Conservation (phyloP, 2,888 invertebrate genomes). For the Idaea aversata region DNA sequence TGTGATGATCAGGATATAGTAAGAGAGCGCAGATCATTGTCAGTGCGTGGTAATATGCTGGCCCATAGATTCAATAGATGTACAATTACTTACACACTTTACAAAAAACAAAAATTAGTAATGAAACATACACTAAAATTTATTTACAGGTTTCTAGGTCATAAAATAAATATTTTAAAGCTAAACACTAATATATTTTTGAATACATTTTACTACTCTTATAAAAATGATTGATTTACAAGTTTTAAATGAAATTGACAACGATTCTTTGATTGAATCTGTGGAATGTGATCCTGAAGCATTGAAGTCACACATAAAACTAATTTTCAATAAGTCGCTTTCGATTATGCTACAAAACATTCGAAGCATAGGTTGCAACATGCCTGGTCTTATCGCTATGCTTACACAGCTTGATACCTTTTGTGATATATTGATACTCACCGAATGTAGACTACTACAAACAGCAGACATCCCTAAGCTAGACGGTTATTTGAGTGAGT, state of each 20-base stretch:
- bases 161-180: too few relatives aligned
- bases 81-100: too few relatives aligned
- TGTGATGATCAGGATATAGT: too few relatives aligned
- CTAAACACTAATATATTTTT: too few relatives aligned
- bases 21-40: too few relatives aligned
- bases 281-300: background rate
- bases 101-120: too few relatives aligned
- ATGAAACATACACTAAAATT: too few relatives aligned
- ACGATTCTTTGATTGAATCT: background rate
- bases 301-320: background rate
- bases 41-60: too few relatives aligned
- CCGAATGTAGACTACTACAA: conserved; percentile 10
- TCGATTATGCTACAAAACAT: conserved; percentile 8
- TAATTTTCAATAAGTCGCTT: background rate
- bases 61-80: too few relatives aligned
- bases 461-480: background rate
- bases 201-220: conserved; percentile 2
- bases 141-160: too few relatives aligned
- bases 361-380: conserved; percentile 8
- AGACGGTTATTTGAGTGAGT: background rate
- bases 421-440: conserved; percentile 8
- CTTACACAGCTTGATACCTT: background rate
- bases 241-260: background rate
- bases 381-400: conserved; percentile 4
- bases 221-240: background rate